phyloP scores from a whole-genome alignment of 1,140 invertebrate genomes.

The Drosophila grimshawi region DNA sequence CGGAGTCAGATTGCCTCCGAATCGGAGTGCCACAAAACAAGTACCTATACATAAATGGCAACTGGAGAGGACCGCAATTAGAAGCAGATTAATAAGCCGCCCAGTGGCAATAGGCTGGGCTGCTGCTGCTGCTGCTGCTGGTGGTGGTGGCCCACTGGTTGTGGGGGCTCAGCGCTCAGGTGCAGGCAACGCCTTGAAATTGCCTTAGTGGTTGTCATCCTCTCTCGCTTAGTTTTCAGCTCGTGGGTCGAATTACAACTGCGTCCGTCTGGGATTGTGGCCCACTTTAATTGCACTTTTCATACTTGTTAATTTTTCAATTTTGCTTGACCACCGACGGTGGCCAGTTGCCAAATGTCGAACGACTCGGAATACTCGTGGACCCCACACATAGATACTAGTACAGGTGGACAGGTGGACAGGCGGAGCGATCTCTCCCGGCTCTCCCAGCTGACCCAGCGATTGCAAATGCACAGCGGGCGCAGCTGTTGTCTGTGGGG shows the following conservation, averaged over 20 bases:
- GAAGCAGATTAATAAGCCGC: slow-evolving; percentile 80
- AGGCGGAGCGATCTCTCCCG: slow-evolving; percentile 18
- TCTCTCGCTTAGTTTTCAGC: slow-evolving; percentile 42
- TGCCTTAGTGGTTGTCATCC: slow-evolving; percentile 56
- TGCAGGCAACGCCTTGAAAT: slow-evolving; percentile 60
- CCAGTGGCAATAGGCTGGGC: slow-evolving; percentile 3
- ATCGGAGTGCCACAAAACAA: slow-evolving; percentile 61
- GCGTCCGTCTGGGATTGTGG: slow-evolving; percentile 35
- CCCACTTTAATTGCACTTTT: slow-evolving; percentile 82
- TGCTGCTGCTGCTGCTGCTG: too few relatives aligned
- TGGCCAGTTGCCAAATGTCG: slow-evolving; percentile 76
- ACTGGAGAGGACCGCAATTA: slow-evolving; percentile 61
- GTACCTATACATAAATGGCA: slow-evolving; percentile 47
- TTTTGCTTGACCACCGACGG: slow-evolving; percentile 73
- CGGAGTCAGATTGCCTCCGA: slow-evolving; percentile 15
- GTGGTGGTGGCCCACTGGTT: not conserved
- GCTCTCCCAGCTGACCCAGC: slow-evolving; percentile 62
- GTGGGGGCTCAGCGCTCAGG: slow-evolving; percentile 42
- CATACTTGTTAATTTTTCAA: slow-evolving; percentile 83
- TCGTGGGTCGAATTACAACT: slow-evolving; percentile 56
- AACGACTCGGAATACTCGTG: slow-evolving; percentile 50
- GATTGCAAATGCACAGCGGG: slow-evolving; percentile 63
- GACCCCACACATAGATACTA: slow-evolving; percentile 52
- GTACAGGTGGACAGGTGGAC: slow-evolving; percentile 75
- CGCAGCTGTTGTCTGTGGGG: slow-evolving; percentile 49